Evolutionary conservation across 2,888 invertebrate species (phyloP), one percentile per base, ranked within the genome.

Genomic region (Mycalesis mineus): DNA sequence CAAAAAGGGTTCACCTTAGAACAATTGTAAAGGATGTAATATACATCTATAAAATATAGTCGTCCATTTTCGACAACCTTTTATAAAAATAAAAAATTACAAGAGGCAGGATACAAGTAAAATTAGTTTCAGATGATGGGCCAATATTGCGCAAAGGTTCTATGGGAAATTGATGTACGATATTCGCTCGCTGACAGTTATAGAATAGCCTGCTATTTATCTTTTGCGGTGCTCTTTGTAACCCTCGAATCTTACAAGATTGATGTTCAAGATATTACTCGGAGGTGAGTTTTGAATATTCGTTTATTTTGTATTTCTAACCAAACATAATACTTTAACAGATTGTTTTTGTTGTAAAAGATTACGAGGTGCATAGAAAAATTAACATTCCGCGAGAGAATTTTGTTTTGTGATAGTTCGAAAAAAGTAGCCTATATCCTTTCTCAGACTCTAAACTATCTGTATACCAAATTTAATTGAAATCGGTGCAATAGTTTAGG

Each of bases 121-220:
- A 52, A 52, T 52, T 52, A 52, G 52, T 42, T 52, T 42, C 52
- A 41, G 31, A 42, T 50, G 52, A 52, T 52, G 33, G 52, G 42
- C 52, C 50, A 52, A 52, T 52, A 52, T 52, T 53, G 36, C 37
- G 60, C 29, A 51, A 29, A 52, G 36, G 52, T 56, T 59, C 40
- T 59, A 56, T 56, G 41, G 55, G 52, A 48, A 56, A 60, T 60
- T 56, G 56, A 60, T 60, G 55, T 48, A 52, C 47, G 56, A 39
- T 42, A 52, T 53, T 42, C 51, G 29, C 44, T 31, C 17, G 9
- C 48, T 60, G 60, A 60, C 60, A 60, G 52, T 56, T 56, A 55
- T 52, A 52, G 54, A 55, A 44, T 50, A 56, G 49, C 29, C 47
- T 9, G 49, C 41, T 41, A 48, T 48, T 55, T 56, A 52, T 52